phyloP scores from a whole-genome alignment of 2,888 invertebrate genomes.

The Oegoconia quadripuncta region DNA sequence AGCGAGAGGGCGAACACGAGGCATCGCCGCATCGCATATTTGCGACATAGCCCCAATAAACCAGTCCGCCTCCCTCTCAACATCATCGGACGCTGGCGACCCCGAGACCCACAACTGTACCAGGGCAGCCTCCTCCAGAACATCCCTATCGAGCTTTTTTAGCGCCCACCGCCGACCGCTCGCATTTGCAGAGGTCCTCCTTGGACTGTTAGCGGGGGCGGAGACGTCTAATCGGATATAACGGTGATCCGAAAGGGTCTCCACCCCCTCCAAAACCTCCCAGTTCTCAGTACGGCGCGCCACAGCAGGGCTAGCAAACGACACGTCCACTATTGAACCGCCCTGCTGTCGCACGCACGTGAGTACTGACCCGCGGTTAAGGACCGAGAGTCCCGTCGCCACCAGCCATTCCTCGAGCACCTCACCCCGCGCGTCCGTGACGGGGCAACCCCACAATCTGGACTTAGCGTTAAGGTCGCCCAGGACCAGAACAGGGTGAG shows the following conservation, averaged over 20 bases:
- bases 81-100: not conserved
- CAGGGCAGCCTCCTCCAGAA: not conserved
- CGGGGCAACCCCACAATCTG: constrained; percentile 17
- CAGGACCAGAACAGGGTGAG: constrained; percentile 5
- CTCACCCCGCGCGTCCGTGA: constrained; percentile 15
- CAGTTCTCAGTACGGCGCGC: constrained; percentile 12
- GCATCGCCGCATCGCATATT: constrained; percentile 14
- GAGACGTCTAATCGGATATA: constrained; percentile 8
- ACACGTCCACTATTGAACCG: constrained; percentile 19
- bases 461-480: constrained; percentile 23
- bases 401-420: constrained; percentile 12
- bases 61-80: not conserved
- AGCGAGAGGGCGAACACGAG: not conserved
- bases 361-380: constrained; percentile 11
- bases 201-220: not conserved
- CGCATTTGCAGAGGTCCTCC: not conserved
- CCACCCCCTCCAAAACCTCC: constrained; percentile 14
- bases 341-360: constrained; percentile 21
- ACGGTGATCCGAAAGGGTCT: constrained; percentile 19
- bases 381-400: constrained; percentile 6
- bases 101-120: not conserved
- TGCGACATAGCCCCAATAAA: not conserved
- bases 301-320: constrained; percentile 11
- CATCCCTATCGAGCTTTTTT: not conserved
- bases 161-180: constrained; percentile 7